Conservation (phyloP, 2,888 invertebrate genomes). For the Tanypteryx hageni region DNA sequence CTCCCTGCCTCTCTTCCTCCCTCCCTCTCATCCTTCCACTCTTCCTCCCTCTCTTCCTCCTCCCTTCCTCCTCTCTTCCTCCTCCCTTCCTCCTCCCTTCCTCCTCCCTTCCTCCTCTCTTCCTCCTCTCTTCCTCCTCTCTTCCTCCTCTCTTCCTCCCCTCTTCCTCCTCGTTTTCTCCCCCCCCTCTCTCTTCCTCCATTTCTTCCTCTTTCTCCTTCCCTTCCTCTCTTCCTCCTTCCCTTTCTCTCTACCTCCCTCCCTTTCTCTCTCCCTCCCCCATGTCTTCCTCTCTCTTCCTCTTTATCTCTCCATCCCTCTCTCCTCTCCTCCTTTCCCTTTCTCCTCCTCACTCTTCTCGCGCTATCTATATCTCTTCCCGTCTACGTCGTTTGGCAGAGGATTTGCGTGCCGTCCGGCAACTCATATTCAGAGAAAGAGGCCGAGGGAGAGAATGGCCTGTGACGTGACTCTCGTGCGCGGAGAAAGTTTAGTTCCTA, state of each 20-base stretch:
- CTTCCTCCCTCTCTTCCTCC: not conserved
- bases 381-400: not conserved
- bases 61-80: not conserved
- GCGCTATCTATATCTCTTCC: not conserved
- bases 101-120: not conserved
- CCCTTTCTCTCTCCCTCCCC: too few relatives aligned
- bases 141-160: not conserved
- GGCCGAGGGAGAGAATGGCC: not conserved
- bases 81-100: not conserved
- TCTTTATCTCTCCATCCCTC: not conserved
- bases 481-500: slow-evolving; percentile 16
- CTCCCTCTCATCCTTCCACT: not conserved
- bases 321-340: not conserved
- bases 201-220: not conserved
- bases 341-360: not conserved
- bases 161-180: not conserved
- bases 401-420: slow-evolving; percentile 13
- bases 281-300: not conserved
- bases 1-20: not conserved
- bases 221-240: too few relatives aligned
- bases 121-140: not conserved
- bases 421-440: slow-evolving; percentile 7
- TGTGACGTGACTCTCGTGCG: slow-evolving; percentile 25
- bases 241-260: too few relatives aligned
- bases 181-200: not conserved